phyloP scores from a whole-genome alignment of 2,888 invertebrate species.

The Calephelis perditalis region DNA sequence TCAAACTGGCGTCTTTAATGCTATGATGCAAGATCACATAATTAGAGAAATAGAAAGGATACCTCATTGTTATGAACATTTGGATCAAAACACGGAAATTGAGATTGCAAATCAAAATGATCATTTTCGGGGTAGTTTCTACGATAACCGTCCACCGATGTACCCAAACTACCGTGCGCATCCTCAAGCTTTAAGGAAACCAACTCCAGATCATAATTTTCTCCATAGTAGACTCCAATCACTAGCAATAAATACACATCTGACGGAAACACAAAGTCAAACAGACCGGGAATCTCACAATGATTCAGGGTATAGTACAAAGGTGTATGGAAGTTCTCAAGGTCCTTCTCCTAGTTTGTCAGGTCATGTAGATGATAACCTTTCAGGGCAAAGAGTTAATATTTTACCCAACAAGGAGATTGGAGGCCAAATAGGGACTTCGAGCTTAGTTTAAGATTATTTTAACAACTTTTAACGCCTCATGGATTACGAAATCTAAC shows the following conservation, averaged over 20 bases:
- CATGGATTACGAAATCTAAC: no score
- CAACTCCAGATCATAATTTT: constrained; percentile 59
- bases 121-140: constrained; percentile 59
- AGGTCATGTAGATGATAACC: constrained; percentile 70
- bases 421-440: constrained; percentile 74
- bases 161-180: constrained; percentile 44
- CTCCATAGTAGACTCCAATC: constrained; percentile 68
- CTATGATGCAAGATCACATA: constrained; percentile 75
- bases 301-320: constrained; percentile 91
- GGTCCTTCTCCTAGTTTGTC: constrained; percentile 88
- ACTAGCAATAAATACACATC: constrained; percentile 67
- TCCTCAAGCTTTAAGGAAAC: constrained; percentile 48
- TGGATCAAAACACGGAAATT: constrained; percentile 67
- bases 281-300: constrained; percentile 84
- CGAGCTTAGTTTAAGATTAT: constrained; percentile 79
- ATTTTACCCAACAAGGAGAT: constrained; percentile 50
- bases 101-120: constrained; percentile 69
- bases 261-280: constrained; percentile 69
- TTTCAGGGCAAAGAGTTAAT: constrained; percentile 60
- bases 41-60: constrained; percentile 71
- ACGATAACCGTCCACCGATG: constrained; percentile 56
- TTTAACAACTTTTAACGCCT: no score
- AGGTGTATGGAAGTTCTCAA: constrained; percentile 87
- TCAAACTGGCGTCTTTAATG: constrained; percentile 67
- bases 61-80: constrained; percentile 67